Evolutionary conservation across 1,140 invertebrate genomes (phyloP).

Genomic region (Babylonia areolata): DNA sequence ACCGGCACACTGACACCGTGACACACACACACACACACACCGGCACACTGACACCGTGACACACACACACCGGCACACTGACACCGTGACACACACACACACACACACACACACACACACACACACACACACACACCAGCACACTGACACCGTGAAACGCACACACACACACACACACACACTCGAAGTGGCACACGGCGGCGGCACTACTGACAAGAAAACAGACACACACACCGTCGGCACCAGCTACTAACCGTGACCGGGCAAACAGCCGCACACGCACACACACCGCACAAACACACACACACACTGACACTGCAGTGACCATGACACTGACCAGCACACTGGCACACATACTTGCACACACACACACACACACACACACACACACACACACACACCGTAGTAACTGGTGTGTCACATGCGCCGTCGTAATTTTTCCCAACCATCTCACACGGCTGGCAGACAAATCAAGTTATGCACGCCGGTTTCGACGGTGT

Average conservation of each 20-base stretch:
- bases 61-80: background rate
- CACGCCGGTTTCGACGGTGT: too few relatives aligned
- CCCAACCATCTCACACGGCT: too few relatives aligned
- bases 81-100: background rate
- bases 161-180: slow-evolving; percentile 1
- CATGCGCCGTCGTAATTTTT: background rate
- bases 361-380: background rate
- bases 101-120: background rate
- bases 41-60: background rate
- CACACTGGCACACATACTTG: background rate
- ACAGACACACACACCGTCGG: slow-evolving; percentile 4
- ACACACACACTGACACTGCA: background rate
- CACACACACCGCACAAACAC: background rate
- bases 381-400: background rate
- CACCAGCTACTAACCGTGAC: background rate
- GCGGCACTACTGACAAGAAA: background rate
- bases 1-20: background rate
- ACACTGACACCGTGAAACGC: background rate
- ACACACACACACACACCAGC: background rate
- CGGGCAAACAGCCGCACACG: background rate
- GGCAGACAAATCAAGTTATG: too few relatives aligned
- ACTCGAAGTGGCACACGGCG: background rate
- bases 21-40: background rate
- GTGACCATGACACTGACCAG: background rate
- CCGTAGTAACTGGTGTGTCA: background rate